phyloP scores from a whole-genome alignment of 2,113 vertebrate species.

The Leptocoma aspasia region DNA sequence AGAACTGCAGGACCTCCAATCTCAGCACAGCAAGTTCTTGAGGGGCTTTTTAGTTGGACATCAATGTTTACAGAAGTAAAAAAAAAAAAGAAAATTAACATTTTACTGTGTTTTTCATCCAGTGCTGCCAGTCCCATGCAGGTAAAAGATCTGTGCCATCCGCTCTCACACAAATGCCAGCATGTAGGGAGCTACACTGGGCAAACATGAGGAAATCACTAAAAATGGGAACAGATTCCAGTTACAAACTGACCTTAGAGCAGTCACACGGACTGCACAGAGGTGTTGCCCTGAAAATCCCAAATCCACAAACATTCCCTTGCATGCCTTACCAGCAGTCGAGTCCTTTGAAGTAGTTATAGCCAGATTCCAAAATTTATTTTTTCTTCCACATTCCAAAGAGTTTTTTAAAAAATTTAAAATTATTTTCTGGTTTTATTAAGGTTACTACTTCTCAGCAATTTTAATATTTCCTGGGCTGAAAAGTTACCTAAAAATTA shows the following conservation, averaged over 20 bases:
- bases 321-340: slow-evolving; percentile 56
- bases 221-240: neutral
- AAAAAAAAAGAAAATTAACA: neutral
- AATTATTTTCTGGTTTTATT: slow-evolving; percentile 7
- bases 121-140: neutral
- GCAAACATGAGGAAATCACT: neutral
- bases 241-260: neutral
- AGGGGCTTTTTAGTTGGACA: neutral
- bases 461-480: slow-evolving; percentile 44
- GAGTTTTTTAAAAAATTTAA: neutral
- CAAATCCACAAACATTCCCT: neutral
- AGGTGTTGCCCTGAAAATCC: neutral
- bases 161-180: neutral
- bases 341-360: slow-evolving; percentile 69
- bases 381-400: slow-evolving; percentile 52
- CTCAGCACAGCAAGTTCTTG: neutral
- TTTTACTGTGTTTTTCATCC: neutral
- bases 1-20: neutral
- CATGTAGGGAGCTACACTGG: neutral
- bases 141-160: neutral
- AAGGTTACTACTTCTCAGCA: slow-evolving; percentile 66
- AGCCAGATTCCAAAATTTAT: slow-evolving; percentile 53
- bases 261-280: neutral
- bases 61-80: neutral
- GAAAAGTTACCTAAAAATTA: slow-evolving; percentile 61